Evolutionary conservation across 2,888 invertebrate species (phyloP), one percentile per base, ranked within the genome.

Genomic region (Cheilosia soror): DNA sequence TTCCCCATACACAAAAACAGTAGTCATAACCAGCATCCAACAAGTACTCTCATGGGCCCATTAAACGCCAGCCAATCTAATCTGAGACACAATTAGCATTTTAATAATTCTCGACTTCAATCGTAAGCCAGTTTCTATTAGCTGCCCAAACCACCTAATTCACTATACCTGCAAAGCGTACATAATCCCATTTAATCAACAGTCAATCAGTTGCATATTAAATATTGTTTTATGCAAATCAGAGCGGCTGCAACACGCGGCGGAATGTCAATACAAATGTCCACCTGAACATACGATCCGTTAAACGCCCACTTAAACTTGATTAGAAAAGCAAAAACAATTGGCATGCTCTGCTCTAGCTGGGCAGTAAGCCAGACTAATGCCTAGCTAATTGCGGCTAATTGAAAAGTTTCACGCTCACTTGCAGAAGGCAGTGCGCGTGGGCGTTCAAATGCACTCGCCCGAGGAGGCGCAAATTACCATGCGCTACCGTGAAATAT

Each of bases 341-440:
- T 57, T 63, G 53, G 58, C 37, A 51, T 68, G 5, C 25, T 27
- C 49, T 37, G 40, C 47, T 42, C 9, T 11, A 11, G 37, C 37
- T 31, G 42, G 11, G 66, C 49, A 31, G 40, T 37, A 51, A 58
- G 63, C 66, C 66, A 62, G 76, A 72, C 71, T 66, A 72, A 69
- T 75, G 85, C 80, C 68, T 55, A 51, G 55, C 53, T 81, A 85
- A 85, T 85, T 85, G 85, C 68, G 63, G 66, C 81, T 85, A 85
- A 85, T 85, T 85, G 85, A 85, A 85, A 81, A 85, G 66, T 81
- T 85, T 85, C 85, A 85, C 85, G 85, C 85, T 85, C 68, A 58
- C 66, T 81, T 72, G 81, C 69, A 66, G 76, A 7, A 66, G 85
- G 71, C 71, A 68, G 81, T 81, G 81, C 81, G 81, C 81, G 81